Percentiles rank a stretch among this genome's conserved stretches.
Evolutionary conservation across 2,113 vertebrate species (phyloP).

Genomic region (Smithornis capensis): DNA sequence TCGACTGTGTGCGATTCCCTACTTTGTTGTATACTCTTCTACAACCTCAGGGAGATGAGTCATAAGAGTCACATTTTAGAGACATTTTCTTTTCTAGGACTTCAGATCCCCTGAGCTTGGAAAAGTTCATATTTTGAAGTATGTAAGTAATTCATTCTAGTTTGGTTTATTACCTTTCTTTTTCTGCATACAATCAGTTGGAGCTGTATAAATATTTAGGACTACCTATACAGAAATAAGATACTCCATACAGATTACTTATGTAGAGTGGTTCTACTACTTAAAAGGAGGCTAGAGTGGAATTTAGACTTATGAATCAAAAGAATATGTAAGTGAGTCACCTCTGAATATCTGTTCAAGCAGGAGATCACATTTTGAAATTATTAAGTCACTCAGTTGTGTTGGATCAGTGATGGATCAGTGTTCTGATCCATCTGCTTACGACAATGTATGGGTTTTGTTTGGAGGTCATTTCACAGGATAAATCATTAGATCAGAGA

Average conservation of each 20-base stretch:
- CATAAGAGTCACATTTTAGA: background rate
- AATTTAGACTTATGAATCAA: background rate
- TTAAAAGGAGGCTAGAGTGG: background rate
- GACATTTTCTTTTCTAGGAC: background rate
- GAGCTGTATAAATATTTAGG: background rate
- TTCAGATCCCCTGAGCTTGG: background rate
- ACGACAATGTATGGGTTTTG: background rate
- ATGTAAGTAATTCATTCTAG: background rate
- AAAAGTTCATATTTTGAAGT: background rate
- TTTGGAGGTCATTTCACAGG: background rate
- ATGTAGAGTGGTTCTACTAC: background rate
- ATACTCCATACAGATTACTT: background rate
- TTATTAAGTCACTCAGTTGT: background rate
- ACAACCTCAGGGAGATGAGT: background rate
- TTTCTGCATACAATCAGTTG: background rate
- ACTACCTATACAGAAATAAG: background rate
- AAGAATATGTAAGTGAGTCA: background rate
- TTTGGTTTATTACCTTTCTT: background rate
- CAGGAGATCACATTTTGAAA: background rate
- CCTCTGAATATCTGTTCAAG: background rate
- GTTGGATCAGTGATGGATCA: no score
- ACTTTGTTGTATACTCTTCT: background rate
- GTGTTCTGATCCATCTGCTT: background rate
- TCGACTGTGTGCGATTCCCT: background rate
- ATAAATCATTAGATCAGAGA: background rate